phyloP scores from a whole-genome alignment of 2,888 invertebrate genomes.

The Synergus laeviventris region DNA sequence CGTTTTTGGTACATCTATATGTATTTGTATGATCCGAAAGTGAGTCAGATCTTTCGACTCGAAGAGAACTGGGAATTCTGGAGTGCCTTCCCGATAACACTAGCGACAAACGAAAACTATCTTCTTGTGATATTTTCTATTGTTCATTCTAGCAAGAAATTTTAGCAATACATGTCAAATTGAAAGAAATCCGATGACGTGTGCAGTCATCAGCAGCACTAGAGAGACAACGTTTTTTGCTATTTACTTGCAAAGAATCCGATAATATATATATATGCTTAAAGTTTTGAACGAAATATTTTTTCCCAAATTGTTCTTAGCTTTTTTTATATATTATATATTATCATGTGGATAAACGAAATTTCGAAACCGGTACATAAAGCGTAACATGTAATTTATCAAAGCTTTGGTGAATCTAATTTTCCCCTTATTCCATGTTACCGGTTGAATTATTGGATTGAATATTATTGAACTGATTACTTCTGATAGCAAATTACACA shows the following conservation, averaged over 20 bases:
- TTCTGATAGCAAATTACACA: neutral
- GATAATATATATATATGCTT: too few relatives aligned
- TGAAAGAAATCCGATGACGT: neutral
- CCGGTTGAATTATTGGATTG: neutral
- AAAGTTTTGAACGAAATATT: too few relatives aligned
- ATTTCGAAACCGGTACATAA: neutral
- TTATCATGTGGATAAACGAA: too few relatives aligned
- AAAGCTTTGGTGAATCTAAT: neutral
- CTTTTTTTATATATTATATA: too few relatives aligned
- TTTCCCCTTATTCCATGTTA: neutral
- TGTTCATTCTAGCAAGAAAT: neutral
- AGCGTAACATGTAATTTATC: neutral
- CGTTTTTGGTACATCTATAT: constrained; percentile 46
- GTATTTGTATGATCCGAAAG: constrained; percentile 61
- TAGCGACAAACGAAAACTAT: constrained; percentile 14
- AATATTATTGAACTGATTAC: neutral
- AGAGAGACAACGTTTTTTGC: too few relatives aligned
- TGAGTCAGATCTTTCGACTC: constrained; percentile 55
- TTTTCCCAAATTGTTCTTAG: too few relatives aligned
- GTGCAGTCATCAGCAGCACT: too few relatives aligned
- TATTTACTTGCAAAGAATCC: too few relatives aligned
- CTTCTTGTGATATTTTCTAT: neutral
- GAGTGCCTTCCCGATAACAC: constrained; percentile 55
- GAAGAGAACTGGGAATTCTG: constrained; percentile 40
- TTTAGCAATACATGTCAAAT: neutral